These are phyloP conservation scores for Palythoa heliodiscus DNA, from an alignment of 92 coral and sea anemone species.

Conservation along the genomic window DNA sequence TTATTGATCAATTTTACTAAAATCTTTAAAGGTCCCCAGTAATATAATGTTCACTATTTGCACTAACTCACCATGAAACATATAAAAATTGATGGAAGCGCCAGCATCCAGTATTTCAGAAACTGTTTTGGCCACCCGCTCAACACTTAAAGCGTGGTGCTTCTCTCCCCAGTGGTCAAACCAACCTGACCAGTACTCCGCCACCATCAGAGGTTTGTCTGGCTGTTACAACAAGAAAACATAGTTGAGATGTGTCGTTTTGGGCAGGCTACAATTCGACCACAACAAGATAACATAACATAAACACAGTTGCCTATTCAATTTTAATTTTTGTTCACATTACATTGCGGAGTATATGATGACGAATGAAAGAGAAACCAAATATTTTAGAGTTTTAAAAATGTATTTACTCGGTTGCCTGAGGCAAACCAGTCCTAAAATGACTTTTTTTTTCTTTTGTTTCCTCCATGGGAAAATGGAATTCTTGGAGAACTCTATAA, in stretches of 20 bases:
- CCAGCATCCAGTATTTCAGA: slow-evolving; percentile 71
- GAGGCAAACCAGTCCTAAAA: no score
- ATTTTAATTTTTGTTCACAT: no score
- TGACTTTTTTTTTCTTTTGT: no score
- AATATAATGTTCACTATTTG: neutral
- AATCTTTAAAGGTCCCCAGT: neutral
- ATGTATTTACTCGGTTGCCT: no score
- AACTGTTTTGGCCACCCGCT: slow-evolving; percentile 52
- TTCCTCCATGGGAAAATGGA: no score
- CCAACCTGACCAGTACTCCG: slow-evolving; percentile 99
- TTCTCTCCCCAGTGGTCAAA: slow-evolving; percentile 96
- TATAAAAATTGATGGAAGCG: slow-evolving; percentile 89
- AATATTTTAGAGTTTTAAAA: no score
- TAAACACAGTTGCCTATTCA: no score
- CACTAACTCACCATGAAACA: slow-evolving; percentile 90
- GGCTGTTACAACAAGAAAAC: slow-evolving; percentile 56
- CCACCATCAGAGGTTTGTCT: slow-evolving; percentile 84
- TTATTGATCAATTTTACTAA: neutral
- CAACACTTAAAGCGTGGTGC: slow-evolving; percentile 61
- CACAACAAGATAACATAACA: no score
- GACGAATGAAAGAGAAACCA: no score
- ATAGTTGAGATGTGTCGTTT: neutral
- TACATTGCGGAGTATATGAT: no score
- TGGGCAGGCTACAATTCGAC: no score
- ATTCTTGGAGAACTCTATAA: no score